phyloP scores from a whole-genome alignment of 2,797 vertebrate genomes.

The Enteromius radiatus region DNA sequence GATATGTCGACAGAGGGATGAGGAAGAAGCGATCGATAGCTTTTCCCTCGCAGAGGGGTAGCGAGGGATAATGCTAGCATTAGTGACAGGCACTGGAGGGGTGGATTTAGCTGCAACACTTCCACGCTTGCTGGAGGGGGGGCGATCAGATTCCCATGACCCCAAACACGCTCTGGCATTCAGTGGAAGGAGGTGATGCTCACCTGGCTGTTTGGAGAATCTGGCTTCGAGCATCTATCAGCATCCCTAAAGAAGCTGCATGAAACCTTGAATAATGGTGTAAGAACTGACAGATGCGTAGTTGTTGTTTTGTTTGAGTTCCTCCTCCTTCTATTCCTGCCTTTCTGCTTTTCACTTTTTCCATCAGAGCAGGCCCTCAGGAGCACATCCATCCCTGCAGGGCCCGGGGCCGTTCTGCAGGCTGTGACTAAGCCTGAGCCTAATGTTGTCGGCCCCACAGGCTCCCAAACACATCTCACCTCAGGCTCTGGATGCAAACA shows the following conservation, averaged over 20 bases:
- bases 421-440: slow-evolving; percentile 53
- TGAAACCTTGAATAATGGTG: slow-evolving; percentile 9
- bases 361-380: slow-evolving; percentile 42
- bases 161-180: slow-evolving; percentile 34
- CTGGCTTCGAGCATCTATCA: slow-evolving; percentile 7
- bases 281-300: slow-evolving; percentile 14
- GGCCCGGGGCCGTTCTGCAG: slow-evolving; percentile 64
- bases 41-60: slow-evolving; percentile 56
- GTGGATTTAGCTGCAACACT: slow-evolving; percentile 51
- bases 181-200: slow-evolving; percentile 5
- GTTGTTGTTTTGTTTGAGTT: slow-evolving; percentile 35
- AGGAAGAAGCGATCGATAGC: slow-evolving; percentile 61
- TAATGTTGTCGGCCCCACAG: slow-evolving; percentile 53
- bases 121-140: slow-evolving; percentile 26
- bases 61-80: slow-evolving; percentile 49
- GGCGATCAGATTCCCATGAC: slow-evolving; percentile 69
- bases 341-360: slow-evolving; percentile 18
- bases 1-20: slow-evolving; percentile 58
- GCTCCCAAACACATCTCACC: slow-evolving; percentile 48
- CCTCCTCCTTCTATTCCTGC: neutral
- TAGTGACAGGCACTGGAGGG: slow-evolving; percentile 62
- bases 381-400: slow-evolving; percentile 65
- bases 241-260: slow-evolving; percentile 23
- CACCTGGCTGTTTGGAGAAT: slow-evolving; percentile 30
- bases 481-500: slow-evolving; percentile 41